Conservation (phyloP, 1,140 invertebrate genomes). For the Drosophila tani region DNA sequence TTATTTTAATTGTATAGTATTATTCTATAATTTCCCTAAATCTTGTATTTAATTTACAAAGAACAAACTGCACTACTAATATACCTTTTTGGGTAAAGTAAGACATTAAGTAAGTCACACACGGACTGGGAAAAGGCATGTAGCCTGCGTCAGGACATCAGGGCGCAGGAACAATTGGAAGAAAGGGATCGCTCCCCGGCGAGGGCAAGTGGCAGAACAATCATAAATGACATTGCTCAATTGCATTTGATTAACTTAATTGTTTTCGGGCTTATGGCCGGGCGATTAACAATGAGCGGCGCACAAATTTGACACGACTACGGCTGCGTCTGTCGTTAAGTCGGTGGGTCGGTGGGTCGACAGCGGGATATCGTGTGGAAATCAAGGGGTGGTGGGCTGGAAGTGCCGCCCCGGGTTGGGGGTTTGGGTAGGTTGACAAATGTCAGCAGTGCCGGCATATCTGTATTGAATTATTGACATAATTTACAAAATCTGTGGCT, state of each 20-base stretch:
- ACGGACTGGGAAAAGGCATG: not conserved
- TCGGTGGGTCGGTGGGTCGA: conserved; percentile 18
- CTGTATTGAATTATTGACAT: conserved; percentile 83
- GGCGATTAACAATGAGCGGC: conserved; percentile 76
- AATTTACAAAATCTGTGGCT: conserved; percentile 84
- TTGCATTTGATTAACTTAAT: conserved; percentile 83
- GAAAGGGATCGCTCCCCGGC: conserved; percentile 32
- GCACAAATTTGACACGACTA: conserved; percentile 75
- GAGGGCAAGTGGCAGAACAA: conserved; percentile 63
- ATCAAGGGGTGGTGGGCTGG: conserved; percentile 4
- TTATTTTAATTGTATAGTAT: too few species aligned
- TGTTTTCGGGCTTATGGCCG: conserved; percentile 77
- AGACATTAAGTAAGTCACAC: not conserved
- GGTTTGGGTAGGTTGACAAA: conserved; percentile 42
- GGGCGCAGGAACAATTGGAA: conserved; percentile 4
- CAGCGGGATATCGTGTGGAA: not conserved
- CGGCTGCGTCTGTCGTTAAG: conserved; percentile 57
- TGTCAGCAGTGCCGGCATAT: conserved; percentile 75
- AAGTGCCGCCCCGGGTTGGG: not conserved
- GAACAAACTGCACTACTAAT: not conserved
- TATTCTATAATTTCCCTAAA: too few species aligned
- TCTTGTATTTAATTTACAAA: not conserved
- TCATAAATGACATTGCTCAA: conserved; percentile 83
- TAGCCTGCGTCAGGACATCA: conserved; percentile 2
- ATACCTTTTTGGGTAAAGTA: not conserved